Evolutionary conservation across 2,888 invertebrate genomes (phyloP).

Genomic region (Ecliptopera silaceata): DNA sequence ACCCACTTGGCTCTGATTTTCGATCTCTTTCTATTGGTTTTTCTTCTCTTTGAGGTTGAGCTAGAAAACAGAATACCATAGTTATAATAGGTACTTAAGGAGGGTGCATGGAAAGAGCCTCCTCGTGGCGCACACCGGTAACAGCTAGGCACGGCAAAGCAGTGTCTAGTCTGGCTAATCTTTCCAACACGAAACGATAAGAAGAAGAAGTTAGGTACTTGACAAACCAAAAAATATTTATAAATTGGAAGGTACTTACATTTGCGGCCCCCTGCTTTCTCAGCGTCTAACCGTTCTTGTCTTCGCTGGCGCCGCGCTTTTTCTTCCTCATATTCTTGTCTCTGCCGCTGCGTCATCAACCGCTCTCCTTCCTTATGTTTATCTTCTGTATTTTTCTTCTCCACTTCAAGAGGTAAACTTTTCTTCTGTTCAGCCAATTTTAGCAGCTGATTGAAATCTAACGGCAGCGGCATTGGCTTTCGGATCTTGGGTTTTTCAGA

Average conservation of each 20-base stretch:
- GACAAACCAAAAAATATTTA: no score
- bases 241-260: constrained; percentile 41
- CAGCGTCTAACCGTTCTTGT: constrained; percentile 67
- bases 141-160: no score
- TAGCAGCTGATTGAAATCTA: constrained; percentile 90
- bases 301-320: constrained; percentile 84
- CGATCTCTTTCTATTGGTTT: constrained; percentile 58
- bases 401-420: constrained; percentile 86
- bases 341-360: constrained; percentile 91
- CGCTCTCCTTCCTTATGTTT: constrained; percentile 84
- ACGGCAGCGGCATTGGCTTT: constrained; percentile 86
- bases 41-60: constrained; percentile 57
- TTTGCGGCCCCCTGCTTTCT: constrained; percentile 54
- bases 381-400: constrained; percentile 65
- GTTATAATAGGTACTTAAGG: neutral
- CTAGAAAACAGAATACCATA: constrained; percentile 35
- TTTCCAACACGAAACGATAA: no score
- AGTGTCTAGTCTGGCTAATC: no score
- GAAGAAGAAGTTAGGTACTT: no score
- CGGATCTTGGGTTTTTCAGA: constrained; percentile 83
- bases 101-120: no score
- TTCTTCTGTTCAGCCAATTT: constrained; percentile 93
- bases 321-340: constrained; percentile 88
- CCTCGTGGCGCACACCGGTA: no score
- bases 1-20: constrained; percentile 57